These are phyloP conservation scores for Pagrus major DNA, from an alignment of 2,113 vertebrate species.

Conservation along the genomic window DNA sequence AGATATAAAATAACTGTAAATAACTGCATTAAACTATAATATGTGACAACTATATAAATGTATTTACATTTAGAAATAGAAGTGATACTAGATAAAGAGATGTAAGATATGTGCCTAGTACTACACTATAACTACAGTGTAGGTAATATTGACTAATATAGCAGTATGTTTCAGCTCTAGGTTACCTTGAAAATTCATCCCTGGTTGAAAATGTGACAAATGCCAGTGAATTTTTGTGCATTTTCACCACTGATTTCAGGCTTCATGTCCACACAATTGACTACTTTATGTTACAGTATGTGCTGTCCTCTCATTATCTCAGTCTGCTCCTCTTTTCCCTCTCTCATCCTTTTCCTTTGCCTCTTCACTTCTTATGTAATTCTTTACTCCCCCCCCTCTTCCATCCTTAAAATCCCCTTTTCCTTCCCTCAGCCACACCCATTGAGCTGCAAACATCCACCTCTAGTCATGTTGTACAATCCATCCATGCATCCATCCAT, in stretches of 20 bases:
- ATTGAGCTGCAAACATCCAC: constrained; percentile 1
- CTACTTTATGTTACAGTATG: background rate
- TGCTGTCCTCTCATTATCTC: constrained; percentile 15
- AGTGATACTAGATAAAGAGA: too few relatives aligned
- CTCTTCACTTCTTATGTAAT: constrained; percentile 31
- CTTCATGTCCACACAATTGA: background rate
- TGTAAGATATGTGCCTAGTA: too few relatives aligned
- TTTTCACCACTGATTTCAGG: background rate
- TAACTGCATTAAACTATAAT: too few relatives aligned
- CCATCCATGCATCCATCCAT: constrained; percentile 7
- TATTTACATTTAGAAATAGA: too few relatives aligned
- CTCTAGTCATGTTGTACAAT: constrained; percentile 12
- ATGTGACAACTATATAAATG: too few relatives aligned
- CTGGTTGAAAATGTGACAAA: background rate
- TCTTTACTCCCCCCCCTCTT: background rate
- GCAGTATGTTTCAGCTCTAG: background rate
- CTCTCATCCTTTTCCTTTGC: constrained; percentile 3
- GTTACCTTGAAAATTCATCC: background rate
- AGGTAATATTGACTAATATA: too few relatives aligned
- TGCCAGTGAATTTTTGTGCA: background rate
- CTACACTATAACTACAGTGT: too few relatives aligned
- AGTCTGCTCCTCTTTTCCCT: background rate
- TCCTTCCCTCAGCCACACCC: constrained; percentile 12
- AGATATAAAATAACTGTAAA: too few relatives aligned
- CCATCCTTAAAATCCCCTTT: constrained; percentile 20